Percentiles rank a stretch among this genome's conserved stretches.
phyloP scores from a whole-genome alignment of 1,140 invertebrate genomes.

The Pseudomyrmex sp. region DNA sequence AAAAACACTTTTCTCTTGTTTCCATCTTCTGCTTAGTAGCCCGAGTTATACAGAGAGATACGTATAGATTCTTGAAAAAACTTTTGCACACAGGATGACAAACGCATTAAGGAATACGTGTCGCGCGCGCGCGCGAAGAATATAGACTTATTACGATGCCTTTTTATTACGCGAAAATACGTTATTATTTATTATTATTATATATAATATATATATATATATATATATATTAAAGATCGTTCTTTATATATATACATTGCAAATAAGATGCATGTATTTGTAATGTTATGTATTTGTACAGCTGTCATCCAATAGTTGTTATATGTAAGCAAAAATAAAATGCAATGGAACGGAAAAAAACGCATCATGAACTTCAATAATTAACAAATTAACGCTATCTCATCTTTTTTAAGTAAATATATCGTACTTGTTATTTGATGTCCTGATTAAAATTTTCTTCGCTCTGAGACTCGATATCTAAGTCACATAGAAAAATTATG shows the following conservation, averaged over 20 bases:
- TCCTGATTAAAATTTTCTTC: not conserved
- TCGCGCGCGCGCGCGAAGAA: constrained; percentile 29
- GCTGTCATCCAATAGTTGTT: constrained; percentile 33
- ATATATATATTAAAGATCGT: not conserved
- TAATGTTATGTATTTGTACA: constrained; percentile 46
- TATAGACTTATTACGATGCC: constrained; percentile 43
- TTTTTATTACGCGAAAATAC: constrained; percentile 32
- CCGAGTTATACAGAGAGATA: constrained; percentile 1
- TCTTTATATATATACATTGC: not conserved
- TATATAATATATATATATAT: constrained; percentile 15
- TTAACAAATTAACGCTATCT: not conserved
- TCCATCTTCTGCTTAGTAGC: constrained; percentile 5
- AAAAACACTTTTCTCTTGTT: constrained; percentile 25
- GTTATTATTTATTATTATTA: constrained; percentile 51
- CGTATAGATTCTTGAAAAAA: constrained; percentile 15
- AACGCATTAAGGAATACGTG: not conserved
- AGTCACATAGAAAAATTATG: not conserved
- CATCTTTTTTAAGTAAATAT: constrained; percentile 19
- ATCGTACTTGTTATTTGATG: no score
- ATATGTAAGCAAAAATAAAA: constrained; percentile 52
- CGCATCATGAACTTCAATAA: not conserved
- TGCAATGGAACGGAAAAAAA: constrained; percentile 22
- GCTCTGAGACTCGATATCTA: not conserved
- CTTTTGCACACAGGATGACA: constrained; percentile 30
- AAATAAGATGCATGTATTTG: constrained; percentile 4